These are phyloP conservation scores for Delphinus delphis DNA, from an alignment of 2,113 vertebrate species.

Conservation along the genomic window DNA sequence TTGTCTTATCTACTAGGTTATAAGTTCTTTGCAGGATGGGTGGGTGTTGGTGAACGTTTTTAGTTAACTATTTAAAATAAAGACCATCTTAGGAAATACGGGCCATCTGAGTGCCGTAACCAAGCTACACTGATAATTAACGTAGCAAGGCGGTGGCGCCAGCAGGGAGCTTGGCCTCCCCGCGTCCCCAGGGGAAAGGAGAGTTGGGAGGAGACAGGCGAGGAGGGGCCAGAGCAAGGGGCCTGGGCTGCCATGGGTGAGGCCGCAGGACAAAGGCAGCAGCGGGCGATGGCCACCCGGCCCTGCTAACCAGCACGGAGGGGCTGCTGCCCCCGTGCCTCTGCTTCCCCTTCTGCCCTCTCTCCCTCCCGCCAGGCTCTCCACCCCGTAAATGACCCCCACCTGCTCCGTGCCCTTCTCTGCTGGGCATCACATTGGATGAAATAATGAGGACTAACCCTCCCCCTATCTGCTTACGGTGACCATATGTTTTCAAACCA, in stretches of 20 bases:
- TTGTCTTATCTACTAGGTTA: neutral
- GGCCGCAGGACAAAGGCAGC: neutral
- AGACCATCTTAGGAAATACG: neutral
- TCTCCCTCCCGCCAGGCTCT: neutral
- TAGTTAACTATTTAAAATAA: neutral
- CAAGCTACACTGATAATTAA: neutral
- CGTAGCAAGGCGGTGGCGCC: accelerated
- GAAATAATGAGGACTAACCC: accelerated
- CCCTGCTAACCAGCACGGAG: neutral
- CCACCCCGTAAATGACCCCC: accelerated
- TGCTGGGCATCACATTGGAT: accelerated
- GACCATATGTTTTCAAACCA: neutral
- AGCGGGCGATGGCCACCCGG: neutral
- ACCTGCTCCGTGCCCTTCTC: neutral
- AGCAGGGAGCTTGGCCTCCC: neutral
- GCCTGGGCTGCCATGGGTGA: too few species aligned
- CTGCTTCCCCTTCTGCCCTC: neutral
- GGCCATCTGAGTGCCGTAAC: accelerated
- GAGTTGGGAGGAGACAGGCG: accelerated
- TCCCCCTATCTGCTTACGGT: accelerated
- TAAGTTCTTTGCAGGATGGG: neutral
- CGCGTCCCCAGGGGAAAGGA: accelerated
- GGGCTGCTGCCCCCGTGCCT: accelerated
- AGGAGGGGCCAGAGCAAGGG: neutral
- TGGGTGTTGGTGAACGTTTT: neutral